Percentiles rank a stretch among this genome's conserved stretches.
Conservation (phyloP, 2,888 invertebrate genomes). For the Epinotia demarniana region DNA sequence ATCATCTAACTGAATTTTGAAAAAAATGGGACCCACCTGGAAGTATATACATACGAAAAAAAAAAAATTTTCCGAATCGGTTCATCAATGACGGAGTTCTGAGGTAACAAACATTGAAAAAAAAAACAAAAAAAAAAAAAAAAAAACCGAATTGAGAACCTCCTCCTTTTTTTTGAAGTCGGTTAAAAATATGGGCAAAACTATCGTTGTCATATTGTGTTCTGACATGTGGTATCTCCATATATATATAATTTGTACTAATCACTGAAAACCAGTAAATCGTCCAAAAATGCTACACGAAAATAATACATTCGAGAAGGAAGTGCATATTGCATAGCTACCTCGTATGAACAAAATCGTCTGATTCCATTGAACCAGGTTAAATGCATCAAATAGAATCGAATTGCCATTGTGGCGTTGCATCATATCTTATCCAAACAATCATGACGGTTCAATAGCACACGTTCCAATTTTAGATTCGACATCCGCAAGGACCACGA, state of each 20-base stretch:
- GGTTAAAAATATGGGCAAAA: too few relatives aligned
- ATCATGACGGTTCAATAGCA: constrained; percentile 58
- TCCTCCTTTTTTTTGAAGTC: too few relatives aligned
- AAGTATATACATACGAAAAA: too few relatives aligned
- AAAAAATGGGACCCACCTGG: too few relatives aligned
- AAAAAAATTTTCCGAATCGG: too few relatives aligned
- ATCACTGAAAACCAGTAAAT: not conserved
- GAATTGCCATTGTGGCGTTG: constrained; percentile 30
- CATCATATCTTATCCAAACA: constrained; percentile 53
- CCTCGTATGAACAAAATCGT: not conserved
- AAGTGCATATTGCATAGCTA: not conserved
- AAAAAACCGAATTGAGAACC: too few relatives aligned
- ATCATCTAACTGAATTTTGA: too few relatives aligned
- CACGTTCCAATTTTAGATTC: constrained; percentile 62
- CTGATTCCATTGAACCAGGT: constrained; percentile 44
- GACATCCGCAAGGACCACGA: constrained; percentile 60
- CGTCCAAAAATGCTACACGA: not conserved
- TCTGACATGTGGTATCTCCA: not conserved
- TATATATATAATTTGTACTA: not conserved
- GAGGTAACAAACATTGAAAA: too few relatives aligned
- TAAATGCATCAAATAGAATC: constrained; percentile 22
- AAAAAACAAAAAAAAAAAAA: too few relatives aligned
- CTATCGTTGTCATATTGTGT: too few relatives aligned
- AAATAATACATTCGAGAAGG: not conserved
- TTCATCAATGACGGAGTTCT: too few relatives aligned